These are phyloP conservation scores for Nyctalus aviator DNA, from an alignment of 2,797 vertebrate genomes.

Conservation along the genomic window DNA sequence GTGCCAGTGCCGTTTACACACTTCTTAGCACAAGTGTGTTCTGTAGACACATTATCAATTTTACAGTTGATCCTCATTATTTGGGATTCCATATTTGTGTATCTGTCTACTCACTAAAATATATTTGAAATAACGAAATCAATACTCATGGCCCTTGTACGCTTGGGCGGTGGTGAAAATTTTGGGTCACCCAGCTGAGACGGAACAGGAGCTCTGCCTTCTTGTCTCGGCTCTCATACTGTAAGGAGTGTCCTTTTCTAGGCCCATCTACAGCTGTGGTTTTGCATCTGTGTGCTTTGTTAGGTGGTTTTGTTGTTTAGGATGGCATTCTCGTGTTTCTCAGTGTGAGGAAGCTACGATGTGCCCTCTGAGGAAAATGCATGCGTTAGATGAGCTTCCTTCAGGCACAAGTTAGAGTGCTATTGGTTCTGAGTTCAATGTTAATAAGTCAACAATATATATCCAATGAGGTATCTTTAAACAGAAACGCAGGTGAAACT, in stretches of 20 bases:
- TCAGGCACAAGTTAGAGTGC: background rate
- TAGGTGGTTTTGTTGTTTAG: background rate
- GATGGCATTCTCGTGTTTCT: background rate
- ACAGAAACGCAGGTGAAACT: background rate
- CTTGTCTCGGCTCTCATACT: background rate
- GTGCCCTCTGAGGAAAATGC: background rate
- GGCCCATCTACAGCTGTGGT: fast-evolving
- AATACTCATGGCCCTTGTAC: background rate
- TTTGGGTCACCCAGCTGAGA: background rate
- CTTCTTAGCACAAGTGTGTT: background rate
- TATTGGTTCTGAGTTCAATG: background rate
- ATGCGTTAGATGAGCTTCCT: fast-evolving
- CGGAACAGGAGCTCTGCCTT: fast-evolving
- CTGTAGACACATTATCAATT: background rate
- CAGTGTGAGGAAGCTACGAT: background rate
- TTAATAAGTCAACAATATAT: background rate
- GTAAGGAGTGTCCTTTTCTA: too few relatives aligned
- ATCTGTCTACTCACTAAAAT: background rate
- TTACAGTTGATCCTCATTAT: background rate
- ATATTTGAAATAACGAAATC: background rate
- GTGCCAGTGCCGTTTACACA: background rate
- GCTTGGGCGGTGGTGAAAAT: background rate
- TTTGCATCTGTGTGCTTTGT: too few relatives aligned
- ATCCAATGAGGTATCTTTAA: background rate
- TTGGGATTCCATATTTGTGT: background rate